Conservation (phyloP, 1,140 invertebrate species). For the Drosophila funebris region DNA sequence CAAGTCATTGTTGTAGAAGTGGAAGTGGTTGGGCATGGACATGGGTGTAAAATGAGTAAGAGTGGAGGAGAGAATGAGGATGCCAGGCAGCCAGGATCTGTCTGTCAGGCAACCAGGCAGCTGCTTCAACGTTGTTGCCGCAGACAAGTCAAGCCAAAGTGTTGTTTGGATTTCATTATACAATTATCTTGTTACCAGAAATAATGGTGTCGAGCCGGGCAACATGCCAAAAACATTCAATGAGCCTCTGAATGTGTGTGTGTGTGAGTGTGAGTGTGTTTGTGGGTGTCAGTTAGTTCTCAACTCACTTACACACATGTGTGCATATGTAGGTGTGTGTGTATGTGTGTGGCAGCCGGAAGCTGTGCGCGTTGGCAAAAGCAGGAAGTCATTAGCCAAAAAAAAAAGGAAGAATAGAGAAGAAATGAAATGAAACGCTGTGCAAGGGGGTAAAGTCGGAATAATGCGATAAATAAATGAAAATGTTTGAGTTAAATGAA, state of each 20-base stretch:
- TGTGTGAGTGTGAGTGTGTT: neutral
- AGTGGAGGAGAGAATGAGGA: neutral
- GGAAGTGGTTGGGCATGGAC: slow-evolving; percentile 23
- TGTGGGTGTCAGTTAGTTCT: slow-evolving; percentile 53
- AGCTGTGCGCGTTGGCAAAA: slow-evolving; percentile 70
- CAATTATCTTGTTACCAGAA: slow-evolving; percentile 82
- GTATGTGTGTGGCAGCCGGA: slow-evolving; percentile 45
- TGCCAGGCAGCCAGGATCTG: slow-evolving; percentile 27
- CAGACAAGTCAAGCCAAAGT: slow-evolving; percentile 65
- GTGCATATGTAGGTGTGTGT: slow-evolving; percentile 21
- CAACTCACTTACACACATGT: slow-evolving; percentile 31
- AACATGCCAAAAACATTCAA: slow-evolving; percentile 82
- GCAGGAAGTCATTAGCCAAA: slow-evolving; percentile 73
- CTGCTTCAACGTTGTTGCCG: neutral
- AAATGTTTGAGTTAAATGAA: slow-evolving; percentile 82
- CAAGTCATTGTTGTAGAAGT: slow-evolving; percentile 68
- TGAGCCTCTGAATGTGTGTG: slow-evolving; percentile 47
- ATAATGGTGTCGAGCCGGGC: slow-evolving; percentile 80
- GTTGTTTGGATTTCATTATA: slow-evolving; percentile 82
- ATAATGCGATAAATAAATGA: slow-evolving; percentile 82
- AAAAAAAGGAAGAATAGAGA: no score
- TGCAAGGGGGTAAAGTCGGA: slow-evolving; percentile 44
- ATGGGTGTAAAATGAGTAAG: neutral
- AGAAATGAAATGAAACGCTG: no score
- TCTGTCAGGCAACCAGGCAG: slow-evolving; percentile 15